A percentile compares a stretch with the other conserved stretches of the same genome.
phyloP scores from a whole-genome alignment of 2,888 invertebrate genomes.

The Harpalus rubripes region DNA sequence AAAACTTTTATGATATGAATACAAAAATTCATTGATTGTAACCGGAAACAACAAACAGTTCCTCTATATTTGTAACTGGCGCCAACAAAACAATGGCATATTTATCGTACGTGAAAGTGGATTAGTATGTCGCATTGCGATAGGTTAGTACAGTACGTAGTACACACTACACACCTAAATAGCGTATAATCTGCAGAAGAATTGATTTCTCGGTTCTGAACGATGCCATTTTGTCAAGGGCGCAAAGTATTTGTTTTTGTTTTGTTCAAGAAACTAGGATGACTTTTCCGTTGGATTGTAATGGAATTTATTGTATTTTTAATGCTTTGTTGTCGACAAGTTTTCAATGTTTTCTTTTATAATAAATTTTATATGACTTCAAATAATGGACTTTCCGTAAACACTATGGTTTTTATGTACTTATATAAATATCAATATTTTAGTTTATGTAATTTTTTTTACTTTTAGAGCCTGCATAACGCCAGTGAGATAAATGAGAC shows the following conservation, averaged over 20 bases:
- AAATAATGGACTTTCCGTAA: too few relatives aligned
- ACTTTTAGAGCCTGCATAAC: too few relatives aligned
- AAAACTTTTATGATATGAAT: too few relatives aligned
- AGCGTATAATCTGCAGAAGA: background rate
- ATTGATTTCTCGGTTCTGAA: constrained; percentile 1
- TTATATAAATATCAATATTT: too few relatives aligned
- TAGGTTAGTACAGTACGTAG: background rate
- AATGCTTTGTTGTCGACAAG: constrained; percentile 8
- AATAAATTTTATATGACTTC: background rate
- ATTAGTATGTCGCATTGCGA: constrained; percentile 27
- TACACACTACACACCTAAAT: background rate
- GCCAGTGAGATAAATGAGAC: too few relatives aligned
- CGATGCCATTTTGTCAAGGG: constrained; percentile 20
- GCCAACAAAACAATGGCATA: background rate
- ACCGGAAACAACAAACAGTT: too few relatives aligned
- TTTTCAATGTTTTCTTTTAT: constrained; percentile 21
- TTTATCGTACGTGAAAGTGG: constrained; percentile 6
- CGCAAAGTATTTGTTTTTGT: constrained; percentile 10
- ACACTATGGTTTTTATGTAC: too few relatives aligned
- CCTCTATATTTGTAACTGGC: background rate
- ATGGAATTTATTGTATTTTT: constrained; percentile 11
- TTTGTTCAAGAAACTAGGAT: background rate
- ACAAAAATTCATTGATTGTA: too few relatives aligned
- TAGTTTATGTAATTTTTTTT: too few relatives aligned
- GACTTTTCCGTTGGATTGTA: background rate